Evolutionary conservation across 2,113 vertebrate species (phyloP).

Genomic region (Pionites leucogaster): DNA sequence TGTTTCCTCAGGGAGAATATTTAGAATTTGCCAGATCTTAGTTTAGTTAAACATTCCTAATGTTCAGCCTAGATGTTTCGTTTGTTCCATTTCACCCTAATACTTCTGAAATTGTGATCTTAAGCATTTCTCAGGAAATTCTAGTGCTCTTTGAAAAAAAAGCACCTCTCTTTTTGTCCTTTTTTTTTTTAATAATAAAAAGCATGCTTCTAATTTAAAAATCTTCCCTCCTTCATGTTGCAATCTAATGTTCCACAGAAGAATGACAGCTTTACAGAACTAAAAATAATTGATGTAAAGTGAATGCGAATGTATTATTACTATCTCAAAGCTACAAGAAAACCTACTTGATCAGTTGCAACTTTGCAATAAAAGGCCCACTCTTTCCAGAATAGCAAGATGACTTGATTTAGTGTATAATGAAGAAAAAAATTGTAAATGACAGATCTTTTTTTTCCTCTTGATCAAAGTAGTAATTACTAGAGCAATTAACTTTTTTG

Average conservation of each 20-base stretch:
- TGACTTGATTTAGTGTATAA: not conserved
- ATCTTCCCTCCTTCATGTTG: not conserved
- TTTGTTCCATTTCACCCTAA: not conserved
- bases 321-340: not conserved
- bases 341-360: not conserved
- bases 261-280: not conserved
- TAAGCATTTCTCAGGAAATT: not conserved
- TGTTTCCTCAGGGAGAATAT: not conserved
- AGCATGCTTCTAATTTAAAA: not conserved
- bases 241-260: not conserved
- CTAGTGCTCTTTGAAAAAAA: not conserved
- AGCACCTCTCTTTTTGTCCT: not conserved
- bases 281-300: not conserved
- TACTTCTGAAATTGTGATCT: not conserved
- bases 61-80: not conserved
- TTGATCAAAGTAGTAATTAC: not conserved
- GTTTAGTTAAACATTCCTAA: not conserved
- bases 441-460: not conserved
- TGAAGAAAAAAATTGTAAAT: not conserved
- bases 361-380: not conserved
- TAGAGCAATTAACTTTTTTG: slow-evolving; percentile 11
- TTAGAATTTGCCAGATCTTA: not conserved
- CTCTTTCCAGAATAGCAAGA: not conserved
- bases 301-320: not conserved
- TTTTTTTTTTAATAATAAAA: not conserved